Base-by-base conservation (phyloP, 2,113 vertebrate species). In the Petroica traversi region DNA sequence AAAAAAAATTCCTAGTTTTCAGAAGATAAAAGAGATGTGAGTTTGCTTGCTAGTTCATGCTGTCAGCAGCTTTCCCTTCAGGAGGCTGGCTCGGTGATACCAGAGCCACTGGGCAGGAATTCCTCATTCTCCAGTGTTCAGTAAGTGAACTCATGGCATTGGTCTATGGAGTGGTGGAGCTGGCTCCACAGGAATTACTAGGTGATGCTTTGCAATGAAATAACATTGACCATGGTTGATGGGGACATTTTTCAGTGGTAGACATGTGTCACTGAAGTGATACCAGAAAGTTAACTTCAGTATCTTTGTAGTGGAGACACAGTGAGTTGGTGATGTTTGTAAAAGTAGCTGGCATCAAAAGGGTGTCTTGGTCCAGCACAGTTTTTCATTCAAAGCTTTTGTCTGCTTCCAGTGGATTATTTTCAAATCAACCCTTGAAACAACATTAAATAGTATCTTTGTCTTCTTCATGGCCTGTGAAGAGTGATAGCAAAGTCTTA, bases 381-480 rank as follows among this genome's bases (percentile, higher is more conserved):
- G 0, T 36, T 43, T 73, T 67, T 58, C 8, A 1, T 69, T 72
- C n/a, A 54, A 84, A 45, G 8, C 4, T 41, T 75, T 7, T 20
- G 3, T 36, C 26, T 46, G 19, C 33, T 83, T 48, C 8, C n/a
- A 41, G 6, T 33, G 16, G 49, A 9, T 59, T 55, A 31, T 66
- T 93, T 92, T 46, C 41, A 48, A 71, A 81, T 55, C 9, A 81
- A 6, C 8, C 12, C 34, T 45, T 72, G 25, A 84, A 78, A 49
- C 26, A 71, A 33, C 33, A 34, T 61, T 55, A 29, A 69, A 83
- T 18, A 40, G 17, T 31, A 16, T 6, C 72, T 68, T 74, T 3
- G 1, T 69, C 15, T 67, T 61, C 31, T 0, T 33, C 2, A 0
- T 52, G 55, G 38, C 19, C 49, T 54, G 17, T 58, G 18, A 74